Percentiles rank a stretch among this genome's conserved stretches.
Conservation (phyloP, 2,888 invertebrate genomes). For the Drosophila anomalata region DNA sequence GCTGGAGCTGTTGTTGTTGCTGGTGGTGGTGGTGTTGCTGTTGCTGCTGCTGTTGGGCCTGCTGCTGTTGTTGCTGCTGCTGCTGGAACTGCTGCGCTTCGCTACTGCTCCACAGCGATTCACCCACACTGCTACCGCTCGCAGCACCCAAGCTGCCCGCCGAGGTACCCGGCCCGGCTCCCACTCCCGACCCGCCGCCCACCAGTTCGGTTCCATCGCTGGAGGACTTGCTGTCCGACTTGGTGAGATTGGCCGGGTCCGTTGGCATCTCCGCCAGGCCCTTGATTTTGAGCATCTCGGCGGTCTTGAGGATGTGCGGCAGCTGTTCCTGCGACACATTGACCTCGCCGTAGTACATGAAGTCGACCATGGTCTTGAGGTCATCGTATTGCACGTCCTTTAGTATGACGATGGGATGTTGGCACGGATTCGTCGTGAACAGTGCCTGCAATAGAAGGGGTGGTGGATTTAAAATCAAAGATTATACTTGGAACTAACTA, state of each 20-base stretch:
- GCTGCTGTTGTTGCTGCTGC: slow-evolving; percentile 86
- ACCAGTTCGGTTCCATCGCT: slow-evolving; percentile 85
- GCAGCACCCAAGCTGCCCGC: slow-evolving; percentile 68
- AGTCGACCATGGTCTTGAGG: slow-evolving; percentile 94
- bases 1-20: slow-evolving; percentile 85
- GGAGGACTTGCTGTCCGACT: slow-evolving; percentile 87
- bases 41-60: slow-evolving; percentile 86
- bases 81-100: slow-evolving; percentile 85
- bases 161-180: slow-evolving; percentile 76
- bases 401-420: slow-evolving; percentile 94
- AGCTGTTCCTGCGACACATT: slow-evolving; percentile 95
- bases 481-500: no score
- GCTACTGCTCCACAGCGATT: slow-evolving; percentile 85
- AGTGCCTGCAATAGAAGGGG: slow-evolving; percentile 86
- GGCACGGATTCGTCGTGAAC: slow-evolving; percentile 93
- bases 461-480: slow-evolving; percentile 4
- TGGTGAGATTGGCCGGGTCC: slow-evolving; percentile 89
- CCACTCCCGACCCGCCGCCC: slow-evolving; percentile 67
- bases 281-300: slow-evolving; percentile 94
- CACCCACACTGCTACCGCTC: slow-evolving; percentile 82
- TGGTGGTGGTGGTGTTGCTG: slow-evolving; percentile 85
- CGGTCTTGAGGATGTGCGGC: slow-evolving; percentile 91
- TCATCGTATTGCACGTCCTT: slow-evolving; percentile 95
- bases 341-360: slow-evolving; percentile 96
- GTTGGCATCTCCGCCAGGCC: slow-evolving; percentile 94